Evolutionary conservation across 2,888 invertebrate genomes (phyloP), one percentile per base, ranked within the genome.

Genomic region (Agrochola lychnidis): DNA sequence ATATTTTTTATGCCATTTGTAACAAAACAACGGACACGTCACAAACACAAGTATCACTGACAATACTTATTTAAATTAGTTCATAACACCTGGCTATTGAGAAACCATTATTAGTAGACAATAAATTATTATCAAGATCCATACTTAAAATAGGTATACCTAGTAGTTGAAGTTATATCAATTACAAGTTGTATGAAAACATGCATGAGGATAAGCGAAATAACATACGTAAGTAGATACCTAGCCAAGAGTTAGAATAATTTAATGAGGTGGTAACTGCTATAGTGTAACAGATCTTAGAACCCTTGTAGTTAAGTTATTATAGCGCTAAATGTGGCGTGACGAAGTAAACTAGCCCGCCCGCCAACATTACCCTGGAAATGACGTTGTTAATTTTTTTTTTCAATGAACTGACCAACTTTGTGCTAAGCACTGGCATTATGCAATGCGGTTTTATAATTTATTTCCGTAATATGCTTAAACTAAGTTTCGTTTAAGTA

Each of bases 221-320:
- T 14, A 45, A 45, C 45, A 45, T 2, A 45, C 45, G 5, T 4
- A 14, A 14, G 5, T 45, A 45, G 5, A 4, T 45, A 45, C 45
- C 45, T 45, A 45, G 45, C 14, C 45, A 45, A 14, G 45, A 14
- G 45, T 51, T 19, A 51, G 51, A 51, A 19, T 51, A 68, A 76
- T 30, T 56, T 48, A 74, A 83, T 77, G 63, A 83, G n/a, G 78
- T 85, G 73, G 56, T 63, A 79, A 83, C 45, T 86, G 25, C 57
- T 69, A 66, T 72, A 78, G 59, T 73, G 62, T 66, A 69, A 67
- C 63, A 25, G 68, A 76, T 70, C 70, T 72, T 82, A 53, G 72
- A 80, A 82, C 86, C 85, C 84, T 86, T 79, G 68, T 83, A 79
- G 78, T 84, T 79, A 75, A 77, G 74, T 81, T 75, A 87, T 89